Conservation (phyloP, 2,113 vertebrate genomes). For the Poeciliopsis prolifica region DNA sequence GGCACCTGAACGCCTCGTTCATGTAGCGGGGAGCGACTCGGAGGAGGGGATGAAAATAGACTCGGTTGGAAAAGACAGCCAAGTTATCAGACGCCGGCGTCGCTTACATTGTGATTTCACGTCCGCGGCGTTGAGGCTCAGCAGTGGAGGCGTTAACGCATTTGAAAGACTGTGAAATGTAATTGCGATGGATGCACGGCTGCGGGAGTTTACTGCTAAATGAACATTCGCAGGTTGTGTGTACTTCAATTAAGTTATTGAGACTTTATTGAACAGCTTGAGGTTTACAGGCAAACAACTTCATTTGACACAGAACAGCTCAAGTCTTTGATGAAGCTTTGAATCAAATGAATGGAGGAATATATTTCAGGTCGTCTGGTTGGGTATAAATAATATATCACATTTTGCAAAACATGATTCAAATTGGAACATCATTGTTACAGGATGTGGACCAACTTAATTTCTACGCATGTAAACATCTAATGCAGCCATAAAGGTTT, state of each 20-base stretch:
- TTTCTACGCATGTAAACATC: not conserved
- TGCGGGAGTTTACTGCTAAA: not conserved
- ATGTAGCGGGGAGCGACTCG: conserved; percentile 10
- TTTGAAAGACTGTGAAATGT: conserved; percentile 14
- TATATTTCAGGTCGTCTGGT: not conserved
- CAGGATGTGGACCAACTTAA: too few species aligned
- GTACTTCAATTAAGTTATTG: not conserved
- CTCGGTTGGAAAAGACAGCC: conserved; percentile 6
- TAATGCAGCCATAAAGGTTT: not conserved
- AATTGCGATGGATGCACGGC: conserved; percentile 4
- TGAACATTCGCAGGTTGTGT: not conserved
- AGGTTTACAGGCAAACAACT: not conserved
- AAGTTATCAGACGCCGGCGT: conserved; percentile 17
- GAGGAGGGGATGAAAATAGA: conserved; percentile 53
- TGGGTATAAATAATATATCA: not conserved
- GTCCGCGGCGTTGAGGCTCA: not conserved
- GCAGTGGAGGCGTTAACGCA: conserved; percentile 18
- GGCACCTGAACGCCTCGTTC: conserved; percentile 55
- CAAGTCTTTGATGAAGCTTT: too few species aligned
- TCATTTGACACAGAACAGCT: not conserved
- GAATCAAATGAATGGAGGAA: not conserved
- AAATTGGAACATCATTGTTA: not conserved
- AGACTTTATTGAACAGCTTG: not conserved
- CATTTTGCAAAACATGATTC: not conserved
- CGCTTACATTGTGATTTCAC: conserved; percentile 17